phyloP scores from a whole-genome alignment of 1,140 invertebrate species.

The Magallana ariakensis region DNA sequence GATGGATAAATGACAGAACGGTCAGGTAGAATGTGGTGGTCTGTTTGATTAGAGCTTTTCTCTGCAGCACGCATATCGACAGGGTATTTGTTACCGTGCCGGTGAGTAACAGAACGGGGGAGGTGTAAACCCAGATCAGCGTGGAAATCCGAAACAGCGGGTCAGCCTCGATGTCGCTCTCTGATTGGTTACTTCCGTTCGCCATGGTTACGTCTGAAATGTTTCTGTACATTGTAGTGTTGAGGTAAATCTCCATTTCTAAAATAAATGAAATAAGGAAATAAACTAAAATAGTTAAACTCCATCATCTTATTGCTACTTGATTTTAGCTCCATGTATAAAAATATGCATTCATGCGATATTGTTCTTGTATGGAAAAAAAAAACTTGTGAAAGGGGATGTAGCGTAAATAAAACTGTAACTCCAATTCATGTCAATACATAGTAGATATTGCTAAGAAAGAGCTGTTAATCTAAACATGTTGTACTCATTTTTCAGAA shows the following conservation, averaged over 20 bases:
- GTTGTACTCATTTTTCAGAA: no score
- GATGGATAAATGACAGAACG: slow-evolving; percentile 63
- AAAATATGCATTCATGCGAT: no score
- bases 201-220: not conserved
- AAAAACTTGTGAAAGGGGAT: not conserved
- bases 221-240: not conserved
- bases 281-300: not conserved
- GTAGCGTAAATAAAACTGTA: not conserved
- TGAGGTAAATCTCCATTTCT: not conserved
- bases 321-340: no score
- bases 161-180: not conserved
- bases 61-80: slow-evolving; percentile 66
- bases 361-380: not conserved
- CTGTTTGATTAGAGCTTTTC: slow-evolving; percentile 58
- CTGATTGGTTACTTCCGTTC: not conserved
- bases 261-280: not conserved
- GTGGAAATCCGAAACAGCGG: slow-evolving; percentile 49
- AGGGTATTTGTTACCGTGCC: slow-evolving; percentile 71
- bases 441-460: no score
- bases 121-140: slow-evolving; percentile 62
- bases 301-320: not conserved
- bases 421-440: not conserved
- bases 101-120: slow-evolving; percentile 64
- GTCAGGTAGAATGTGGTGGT: slow-evolving; percentile 72
- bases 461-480: no score